Base-by-base conservation (phyloP, 1,140 invertebrate genomes). In the Micrasema longulum region DNA sequence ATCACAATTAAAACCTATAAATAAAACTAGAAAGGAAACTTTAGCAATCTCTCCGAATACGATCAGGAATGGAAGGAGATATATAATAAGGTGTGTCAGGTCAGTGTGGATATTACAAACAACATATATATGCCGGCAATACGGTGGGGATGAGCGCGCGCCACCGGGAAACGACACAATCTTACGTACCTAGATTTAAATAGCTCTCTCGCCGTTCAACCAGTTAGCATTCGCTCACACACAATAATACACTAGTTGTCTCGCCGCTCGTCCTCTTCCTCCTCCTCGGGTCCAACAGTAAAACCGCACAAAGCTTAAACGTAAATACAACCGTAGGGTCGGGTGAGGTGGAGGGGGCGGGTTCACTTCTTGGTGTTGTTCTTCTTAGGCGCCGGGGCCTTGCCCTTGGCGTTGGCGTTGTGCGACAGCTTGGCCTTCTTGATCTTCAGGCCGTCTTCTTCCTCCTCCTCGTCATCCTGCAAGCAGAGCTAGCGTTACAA, bases 401-500 rank as follows among this genome's bases (percentile, higher is more conserved):
- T 18, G 26, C 62, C 65, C 67, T 74, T 53, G 45, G 69, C 67
- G 38, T 69, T 57, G 70, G 83, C 84, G 72, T 89, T 89, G 78
- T 88, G 88, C 76, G 87, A 87, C 75, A 89, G 86, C 85, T 90
- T 90, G 74, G 87, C 83, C 74, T 90, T 89, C 81, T 90, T 89
- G 78, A 86, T 88, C 78, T 88, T 88, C 23, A 89, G 89, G 47
- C 89, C 88, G 55, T 90, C 89, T 52, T 90, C 89, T 55, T 90
- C 89, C 43, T 88, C 88, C 70, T 89, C 88, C 80, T 90, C 81
- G 77, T 83, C 75, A 18, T 75, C 73, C 73, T 74, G 20, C 20
- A 66, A 74, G 31, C 11, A 70, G 35, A 18, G 5, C 18, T 43
- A 18, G 20, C n/a, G 22, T 12, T 48, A 18, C 48, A 57, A 16